These are phyloP conservation scores for Todiramphus saurophagus DNA, from an alignment of 2,113 vertebrate species.

Conservation along the genomic window DNA sequence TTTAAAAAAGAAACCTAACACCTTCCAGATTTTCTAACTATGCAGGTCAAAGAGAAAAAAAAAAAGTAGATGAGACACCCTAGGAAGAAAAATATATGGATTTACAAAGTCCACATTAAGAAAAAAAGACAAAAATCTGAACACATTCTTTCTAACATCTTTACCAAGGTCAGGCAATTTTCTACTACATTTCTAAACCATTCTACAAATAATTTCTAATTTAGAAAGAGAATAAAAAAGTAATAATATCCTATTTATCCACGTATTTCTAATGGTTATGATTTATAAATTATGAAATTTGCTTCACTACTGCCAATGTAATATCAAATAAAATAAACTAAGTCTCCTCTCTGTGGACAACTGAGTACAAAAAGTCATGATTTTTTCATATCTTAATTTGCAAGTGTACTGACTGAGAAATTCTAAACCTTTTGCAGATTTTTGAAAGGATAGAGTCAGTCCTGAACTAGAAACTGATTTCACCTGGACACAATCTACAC, in stretches of 20 bases:
- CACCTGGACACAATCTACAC: constrained; percentile 10
- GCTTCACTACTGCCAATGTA: neutral
- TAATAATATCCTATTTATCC: neutral
- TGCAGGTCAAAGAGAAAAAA: neutral
- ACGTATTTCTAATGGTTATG: neutral
- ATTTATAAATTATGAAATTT: neutral
- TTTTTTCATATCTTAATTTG: neutral
- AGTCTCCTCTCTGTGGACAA: neutral
- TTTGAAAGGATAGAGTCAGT: neutral
- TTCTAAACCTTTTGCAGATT: constrained; percentile 15
- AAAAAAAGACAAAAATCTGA: neutral
- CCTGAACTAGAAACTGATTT: constrained; percentile 19
- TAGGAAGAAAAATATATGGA: neutral
- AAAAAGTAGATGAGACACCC: neutral
- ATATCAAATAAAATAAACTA: neutral
- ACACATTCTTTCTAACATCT: neutral
- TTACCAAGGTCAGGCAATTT: neutral
- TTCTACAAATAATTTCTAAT: neutral
- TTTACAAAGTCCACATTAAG: neutral
- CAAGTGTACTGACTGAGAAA: neutral
- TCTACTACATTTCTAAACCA: neutral
- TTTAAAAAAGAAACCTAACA: constrained; percentile 1
- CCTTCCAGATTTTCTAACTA: neutral
- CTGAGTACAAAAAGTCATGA: neutral
- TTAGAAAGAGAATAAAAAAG: neutral